These are phyloP conservation scores for Bothrops jararaca DNA, from an alignment of 2,113 vertebrate genomes.

Conservation along the genomic window DNA sequence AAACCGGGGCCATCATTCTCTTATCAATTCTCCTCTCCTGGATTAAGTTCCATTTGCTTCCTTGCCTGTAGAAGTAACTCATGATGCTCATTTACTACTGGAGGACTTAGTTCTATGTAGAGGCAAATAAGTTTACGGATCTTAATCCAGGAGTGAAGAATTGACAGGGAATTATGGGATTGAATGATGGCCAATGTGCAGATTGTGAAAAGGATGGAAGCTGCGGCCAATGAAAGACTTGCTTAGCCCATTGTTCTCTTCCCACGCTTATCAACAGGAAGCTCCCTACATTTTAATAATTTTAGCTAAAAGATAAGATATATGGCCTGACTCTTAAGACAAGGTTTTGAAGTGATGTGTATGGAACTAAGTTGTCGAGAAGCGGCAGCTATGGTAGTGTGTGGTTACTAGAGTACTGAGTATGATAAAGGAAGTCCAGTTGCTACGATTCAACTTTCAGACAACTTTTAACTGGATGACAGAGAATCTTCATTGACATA, in stretches of 20 bases:
- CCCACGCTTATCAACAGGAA: background rate
- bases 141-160: background rate
- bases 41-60: too few species aligned
- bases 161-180: background rate
- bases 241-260: background rate
- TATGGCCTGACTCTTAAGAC: background rate
- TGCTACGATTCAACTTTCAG: background rate
- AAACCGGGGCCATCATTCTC: too few species aligned
- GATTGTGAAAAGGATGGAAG: background rate
- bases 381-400: background rate
- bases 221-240: background rate
- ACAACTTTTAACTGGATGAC: background rate
- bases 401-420: background rate
- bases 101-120: background rate
- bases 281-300: background rate
- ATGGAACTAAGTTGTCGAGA: background rate
- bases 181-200: background rate
- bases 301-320: background rate
- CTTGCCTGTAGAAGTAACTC: too few species aligned
- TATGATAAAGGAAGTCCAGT: background rate
- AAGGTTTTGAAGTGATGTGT: background rate
- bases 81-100: too few species aligned
- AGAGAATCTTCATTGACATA: background rate
- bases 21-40: too few species aligned
- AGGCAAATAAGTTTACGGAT: background rate